Conservation (phyloP, 2,888 invertebrate genomes). For the Cylloceria caligata region DNA sequence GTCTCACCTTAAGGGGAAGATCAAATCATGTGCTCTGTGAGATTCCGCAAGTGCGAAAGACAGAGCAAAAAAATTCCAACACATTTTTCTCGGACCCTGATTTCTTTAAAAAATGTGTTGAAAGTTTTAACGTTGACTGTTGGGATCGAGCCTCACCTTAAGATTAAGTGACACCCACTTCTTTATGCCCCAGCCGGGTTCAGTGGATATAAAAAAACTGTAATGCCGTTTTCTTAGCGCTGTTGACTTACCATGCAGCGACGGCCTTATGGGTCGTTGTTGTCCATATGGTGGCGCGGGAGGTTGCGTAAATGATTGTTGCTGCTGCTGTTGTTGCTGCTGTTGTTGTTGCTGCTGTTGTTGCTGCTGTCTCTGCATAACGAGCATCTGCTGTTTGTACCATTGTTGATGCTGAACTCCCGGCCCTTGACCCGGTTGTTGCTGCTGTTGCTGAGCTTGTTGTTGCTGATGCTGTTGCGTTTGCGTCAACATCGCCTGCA, state of each 20-base stretch:
- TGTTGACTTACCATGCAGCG: constrained; percentile 81
- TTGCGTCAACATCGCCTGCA: constrained; percentile 84
- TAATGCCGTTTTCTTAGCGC: too few species aligned
- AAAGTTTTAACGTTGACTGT: too few species aligned
- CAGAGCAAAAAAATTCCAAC: too few species aligned
- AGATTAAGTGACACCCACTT: too few species aligned
- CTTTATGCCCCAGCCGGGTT: too few species aligned
- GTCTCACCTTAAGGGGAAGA: too few species aligned
- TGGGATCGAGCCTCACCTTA: too few species aligned
- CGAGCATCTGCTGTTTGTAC: constrained; percentile 77
- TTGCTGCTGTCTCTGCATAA: constrained; percentile 78
- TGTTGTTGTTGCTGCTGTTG: constrained; percentile 83
- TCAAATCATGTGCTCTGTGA: too few species aligned
- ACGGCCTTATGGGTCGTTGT: constrained; percentile 85
- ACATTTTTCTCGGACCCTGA: too few species aligned
- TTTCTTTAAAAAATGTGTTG: too few species aligned
- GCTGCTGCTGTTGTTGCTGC: constrained; percentile 82
- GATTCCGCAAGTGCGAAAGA: too few species aligned
- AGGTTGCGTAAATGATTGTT: constrained; percentile 87
- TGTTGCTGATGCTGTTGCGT: constrained; percentile 85
- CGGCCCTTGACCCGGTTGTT: constrained; percentile 77
- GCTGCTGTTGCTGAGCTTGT: constrained; percentile 84
- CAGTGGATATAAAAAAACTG: too few species aligned
- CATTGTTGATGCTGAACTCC: constrained; percentile 74
- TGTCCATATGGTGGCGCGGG: constrained; percentile 87